Conservation (phyloP, 2,797 vertebrate genomes). For the Halcyon chelicuti region DNA sequence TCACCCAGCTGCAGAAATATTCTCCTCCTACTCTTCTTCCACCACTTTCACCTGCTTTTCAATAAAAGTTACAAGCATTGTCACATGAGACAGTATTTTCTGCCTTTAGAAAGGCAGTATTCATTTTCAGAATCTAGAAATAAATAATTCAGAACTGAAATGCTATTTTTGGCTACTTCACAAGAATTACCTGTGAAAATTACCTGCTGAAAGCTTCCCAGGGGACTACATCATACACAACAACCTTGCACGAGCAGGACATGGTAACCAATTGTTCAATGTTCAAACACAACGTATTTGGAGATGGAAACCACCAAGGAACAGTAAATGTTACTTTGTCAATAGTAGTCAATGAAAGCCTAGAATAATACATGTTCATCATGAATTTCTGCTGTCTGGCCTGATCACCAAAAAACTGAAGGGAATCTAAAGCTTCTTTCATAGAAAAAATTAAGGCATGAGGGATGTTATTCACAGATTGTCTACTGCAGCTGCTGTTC, state of each 20-base stretch:
- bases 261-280: accelerated
- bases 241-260: not conserved
- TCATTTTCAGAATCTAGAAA: not conserved
- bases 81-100: not conserved
- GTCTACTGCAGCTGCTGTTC: not conserved
- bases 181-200: not conserved
- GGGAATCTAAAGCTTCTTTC: not conserved
- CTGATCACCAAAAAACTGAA: not conserved
- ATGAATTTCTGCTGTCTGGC: not conserved
- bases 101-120: not conserved
- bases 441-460: not conserved
- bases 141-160: not conserved
- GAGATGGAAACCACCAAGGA: not conserved
- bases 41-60: not conserved
- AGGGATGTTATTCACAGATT: not conserved
- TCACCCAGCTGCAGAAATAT: not conserved
- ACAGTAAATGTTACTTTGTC: not conserved
- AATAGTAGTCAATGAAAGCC: accelerated
- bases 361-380: not conserved
- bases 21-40: not conserved
- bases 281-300: not conserved
- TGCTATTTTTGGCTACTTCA: not conserved
- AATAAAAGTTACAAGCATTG: not conserved
- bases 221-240: accelerated
- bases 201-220: not conserved